Conservation (phyloP, 1,140 invertebrate genomes). For the Epicauta chinensis region DNA sequence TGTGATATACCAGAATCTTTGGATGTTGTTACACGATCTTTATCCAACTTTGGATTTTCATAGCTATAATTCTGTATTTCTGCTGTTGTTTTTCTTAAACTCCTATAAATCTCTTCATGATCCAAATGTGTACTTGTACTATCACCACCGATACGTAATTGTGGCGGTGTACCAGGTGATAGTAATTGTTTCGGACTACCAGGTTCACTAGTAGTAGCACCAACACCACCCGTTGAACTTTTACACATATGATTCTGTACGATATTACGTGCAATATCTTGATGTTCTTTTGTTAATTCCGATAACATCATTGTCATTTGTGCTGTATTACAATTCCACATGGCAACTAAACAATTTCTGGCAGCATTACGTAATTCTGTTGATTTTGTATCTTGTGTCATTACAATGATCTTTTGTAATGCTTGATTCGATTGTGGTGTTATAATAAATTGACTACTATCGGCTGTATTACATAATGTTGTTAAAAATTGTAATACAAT, state of each 20-base stretch:
- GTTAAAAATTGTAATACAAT: conserved; percentile 60
- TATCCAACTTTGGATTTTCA: conserved; percentile 50
- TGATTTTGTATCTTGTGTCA: conserved; percentile 63
- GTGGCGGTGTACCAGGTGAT: neutral
- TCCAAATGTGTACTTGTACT: conserved; percentile 45
- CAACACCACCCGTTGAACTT: conserved; percentile 51
- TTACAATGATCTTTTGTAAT: conserved; percentile 58
- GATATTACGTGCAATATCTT: conserved; percentile 75
- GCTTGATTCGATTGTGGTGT: conserved; percentile 53
- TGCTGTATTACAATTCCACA: conserved; percentile 86
- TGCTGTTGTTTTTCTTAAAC: conserved; percentile 81
- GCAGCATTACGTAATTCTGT: conserved; percentile 74
- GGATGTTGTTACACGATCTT: conserved; percentile 72
- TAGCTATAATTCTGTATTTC: conserved; percentile 89
- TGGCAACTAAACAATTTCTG: conserved; percentile 70
- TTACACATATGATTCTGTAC: conserved; percentile 75
- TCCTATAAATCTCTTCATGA: conserved; percentile 82
- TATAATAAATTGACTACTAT: conserved; percentile 29
- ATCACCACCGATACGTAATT: conserved; percentile 16
- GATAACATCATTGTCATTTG: conserved; percentile 79
- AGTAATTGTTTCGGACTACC: conserved; percentile 29
- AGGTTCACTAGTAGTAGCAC: too few relatives aligned
- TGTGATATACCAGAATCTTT: conserved; percentile 87
- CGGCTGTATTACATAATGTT: conserved; percentile 55
- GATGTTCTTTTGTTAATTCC: conserved; percentile 72